These are phyloP conservation scores for Butorides virescens DNA, from an alignment of 2,113 vertebrate genomes.

Conservation along the genomic window DNA sequence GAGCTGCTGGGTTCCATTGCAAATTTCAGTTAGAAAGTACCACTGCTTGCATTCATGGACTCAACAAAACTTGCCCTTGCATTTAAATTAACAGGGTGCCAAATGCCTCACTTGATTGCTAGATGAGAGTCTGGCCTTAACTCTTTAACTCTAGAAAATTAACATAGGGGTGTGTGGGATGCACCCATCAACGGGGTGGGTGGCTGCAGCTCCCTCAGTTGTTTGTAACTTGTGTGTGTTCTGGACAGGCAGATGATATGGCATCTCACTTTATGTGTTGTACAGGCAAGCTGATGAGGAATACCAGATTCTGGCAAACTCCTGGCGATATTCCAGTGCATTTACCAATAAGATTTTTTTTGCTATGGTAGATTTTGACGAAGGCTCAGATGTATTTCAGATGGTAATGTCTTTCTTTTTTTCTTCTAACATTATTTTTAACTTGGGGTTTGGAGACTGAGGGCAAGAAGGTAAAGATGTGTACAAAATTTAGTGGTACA, in stretches of 20 bases:
- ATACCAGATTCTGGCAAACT: constrained; percentile 95
- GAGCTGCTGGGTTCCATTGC: background rate
- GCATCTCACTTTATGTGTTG: background rate
- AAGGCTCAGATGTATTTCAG: constrained; percentile 97
- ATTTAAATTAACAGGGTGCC: background rate
- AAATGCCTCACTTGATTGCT: background rate
- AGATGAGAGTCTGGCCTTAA: background rate
- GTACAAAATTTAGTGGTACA: background rate
- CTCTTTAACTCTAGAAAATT: background rate
- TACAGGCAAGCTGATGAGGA: constrained; percentile 96
- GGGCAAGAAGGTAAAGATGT: background rate
- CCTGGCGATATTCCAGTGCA: constrained; percentile 94
- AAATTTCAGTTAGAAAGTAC: background rate
- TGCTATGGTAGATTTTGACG: constrained; percentile 95
- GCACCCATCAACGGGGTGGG: rapidly evolving
- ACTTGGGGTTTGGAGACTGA: background rate
- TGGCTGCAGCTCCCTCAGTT: background rate
- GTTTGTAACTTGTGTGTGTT: rapidly evolving
- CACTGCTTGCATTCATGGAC: background rate
- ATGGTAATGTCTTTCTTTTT: constrained; percentile 80
- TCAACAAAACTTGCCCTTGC: background rate
- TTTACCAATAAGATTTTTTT: constrained; percentile 97
- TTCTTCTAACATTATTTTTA: background rate
- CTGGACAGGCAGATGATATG: background rate
- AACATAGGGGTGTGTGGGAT: background rate